Conservation (phyloP, 92 coral and sea anemone genomes). For the Phenganax subtilis region DNA sequence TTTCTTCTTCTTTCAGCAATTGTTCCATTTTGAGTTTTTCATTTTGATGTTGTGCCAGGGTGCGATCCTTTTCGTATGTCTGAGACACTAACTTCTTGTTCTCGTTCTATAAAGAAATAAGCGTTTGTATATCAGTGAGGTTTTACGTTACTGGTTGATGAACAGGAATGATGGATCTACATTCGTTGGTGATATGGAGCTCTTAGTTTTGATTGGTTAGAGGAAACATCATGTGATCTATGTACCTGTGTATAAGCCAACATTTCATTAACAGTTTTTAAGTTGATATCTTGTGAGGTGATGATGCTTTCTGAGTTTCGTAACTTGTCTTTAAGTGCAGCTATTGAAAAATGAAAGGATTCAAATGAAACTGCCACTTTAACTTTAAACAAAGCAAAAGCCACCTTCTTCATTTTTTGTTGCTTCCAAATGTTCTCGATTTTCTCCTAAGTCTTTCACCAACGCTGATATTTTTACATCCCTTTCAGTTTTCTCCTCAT, state of each 20-base stretch:
- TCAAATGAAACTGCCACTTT: background rate
- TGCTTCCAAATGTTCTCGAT: slow-evolving; percentile 55
- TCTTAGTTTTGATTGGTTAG: too few species aligned
- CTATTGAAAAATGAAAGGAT: slow-evolving; percentile 37
- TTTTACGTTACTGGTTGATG: background rate
- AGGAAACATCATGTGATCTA: too few species aligned
- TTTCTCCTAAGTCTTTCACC: slow-evolving; percentile 58
- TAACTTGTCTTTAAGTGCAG: slow-evolving; percentile 56
- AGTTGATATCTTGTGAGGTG: slow-evolving; percentile 69
- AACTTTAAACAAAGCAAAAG: background rate
- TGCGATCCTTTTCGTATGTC: slow-evolving; percentile 39
- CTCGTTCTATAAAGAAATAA: slow-evolving; percentile 54
- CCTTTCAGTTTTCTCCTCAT: slow-evolving; percentile 59
- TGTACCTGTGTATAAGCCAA: slow-evolving; percentile 63
- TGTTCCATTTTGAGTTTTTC: slow-evolving; percentile 49
- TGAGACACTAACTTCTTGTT: slow-evolving; percentile 56
- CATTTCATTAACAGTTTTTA: slow-evolving; percentile 76
- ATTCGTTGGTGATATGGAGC: background rate
- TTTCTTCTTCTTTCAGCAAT: slow-evolving; percentile 48
- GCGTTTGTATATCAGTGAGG: background rate
- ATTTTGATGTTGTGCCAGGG: slow-evolving; percentile 50
- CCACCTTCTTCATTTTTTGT: slow-evolving; percentile 74
- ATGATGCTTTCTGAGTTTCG: slow-evolving; percentile 74
- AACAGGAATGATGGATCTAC: background rate
- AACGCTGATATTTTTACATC: slow-evolving; percentile 57